Conservation (phyloP, 2,797 vertebrate genomes). For the Eospalax fontanierii region DNA sequence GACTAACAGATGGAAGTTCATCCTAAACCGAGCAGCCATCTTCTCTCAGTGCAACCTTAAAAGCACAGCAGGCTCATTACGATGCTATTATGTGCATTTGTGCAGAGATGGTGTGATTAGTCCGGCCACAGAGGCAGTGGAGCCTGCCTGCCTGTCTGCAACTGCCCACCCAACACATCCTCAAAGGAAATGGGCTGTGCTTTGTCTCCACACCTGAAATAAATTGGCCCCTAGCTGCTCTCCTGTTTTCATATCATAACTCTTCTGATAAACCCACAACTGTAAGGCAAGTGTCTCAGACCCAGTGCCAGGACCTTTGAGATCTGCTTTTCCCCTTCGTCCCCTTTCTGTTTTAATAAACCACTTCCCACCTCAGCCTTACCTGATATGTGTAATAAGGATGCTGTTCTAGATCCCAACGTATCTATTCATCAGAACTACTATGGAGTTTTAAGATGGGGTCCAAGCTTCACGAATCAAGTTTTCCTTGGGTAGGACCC, state of each 20-base stretch:
- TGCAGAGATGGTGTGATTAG: slow-evolving; percentile 74
- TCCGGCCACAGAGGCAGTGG: slow-evolving; percentile 62
- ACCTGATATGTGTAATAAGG: slow-evolving; percentile 3
- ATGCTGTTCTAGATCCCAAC: neutral
- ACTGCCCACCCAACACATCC: slow-evolving; percentile 48
- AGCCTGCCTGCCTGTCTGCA: slow-evolving; percentile 75
- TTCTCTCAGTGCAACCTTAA: slow-evolving; percentile 74
- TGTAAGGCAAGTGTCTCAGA: neutral
- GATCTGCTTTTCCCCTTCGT: neutral
- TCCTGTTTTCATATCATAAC: slow-evolving; percentile 1
- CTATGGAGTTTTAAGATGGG: neutral
- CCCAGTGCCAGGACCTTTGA: neutral
- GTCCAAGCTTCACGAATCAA: slow-evolving; percentile 17
- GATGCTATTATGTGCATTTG: slow-evolving; percentile 77
- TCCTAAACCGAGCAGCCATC: slow-evolving; percentile 50
- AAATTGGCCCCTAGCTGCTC: slow-evolving; percentile 50
- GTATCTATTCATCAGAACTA: slow-evolving; percentile 10
- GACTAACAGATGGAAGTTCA: slow-evolving; percentile 13
- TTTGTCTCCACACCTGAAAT: slow-evolving; percentile 73
- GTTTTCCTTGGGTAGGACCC: neutral
- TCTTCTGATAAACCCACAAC: neutral
- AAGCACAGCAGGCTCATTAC: slow-evolving; percentile 77
- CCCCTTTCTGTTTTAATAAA: neutral
- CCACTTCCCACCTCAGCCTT: neutral
- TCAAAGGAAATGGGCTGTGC: neutral